phyloP scores from a whole-genome alignment of 64 coral and sea anemone genomes.

The Porites australiensis region DNA sequence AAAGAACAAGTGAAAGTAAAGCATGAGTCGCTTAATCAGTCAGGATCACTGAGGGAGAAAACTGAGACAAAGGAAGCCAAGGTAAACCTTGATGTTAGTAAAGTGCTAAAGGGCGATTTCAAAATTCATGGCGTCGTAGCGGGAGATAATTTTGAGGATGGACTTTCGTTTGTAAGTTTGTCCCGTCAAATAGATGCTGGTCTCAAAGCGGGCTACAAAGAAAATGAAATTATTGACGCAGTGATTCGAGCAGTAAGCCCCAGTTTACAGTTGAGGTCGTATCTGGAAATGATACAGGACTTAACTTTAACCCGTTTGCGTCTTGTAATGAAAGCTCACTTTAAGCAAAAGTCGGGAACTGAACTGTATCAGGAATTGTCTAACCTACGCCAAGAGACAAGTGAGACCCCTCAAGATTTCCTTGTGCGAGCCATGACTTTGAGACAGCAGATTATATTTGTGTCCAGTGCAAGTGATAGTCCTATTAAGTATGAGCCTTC shows the following conservation, averaged over 20 bases:
- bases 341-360: neutral
- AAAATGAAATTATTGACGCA: neutral
- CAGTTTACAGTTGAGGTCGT: slow-evolving; percentile 14
- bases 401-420: neutral
- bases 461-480: slow-evolving; percentile 31
- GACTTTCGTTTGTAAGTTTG: slow-evolving; percentile 30
- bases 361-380: neutral
- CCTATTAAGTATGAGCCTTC: neutral
- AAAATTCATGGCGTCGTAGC: no score
- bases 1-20: no score
- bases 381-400: neutral
- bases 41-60: no score
- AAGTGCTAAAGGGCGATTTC: no score
- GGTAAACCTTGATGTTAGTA: no score
- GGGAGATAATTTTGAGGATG: slow-evolving; percentile 12
- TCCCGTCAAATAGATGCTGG: slow-evolving; percentile 29
- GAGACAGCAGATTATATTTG: slow-evolving; percentile 35
- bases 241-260: slow-evolving; percentile 40
- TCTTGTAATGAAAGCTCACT: neutral
- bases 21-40: no score
- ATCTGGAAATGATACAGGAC: slow-evolving; percentile 4
- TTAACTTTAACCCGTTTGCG: neutral
- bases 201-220: slow-evolving; percentile 24
- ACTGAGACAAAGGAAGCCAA: no score
- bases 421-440: neutral